These are phyloP conservation scores for Danio albolineatus DNA, from an alignment of 2,797 vertebrate genomes.

Conservation along the genomic window DNA sequence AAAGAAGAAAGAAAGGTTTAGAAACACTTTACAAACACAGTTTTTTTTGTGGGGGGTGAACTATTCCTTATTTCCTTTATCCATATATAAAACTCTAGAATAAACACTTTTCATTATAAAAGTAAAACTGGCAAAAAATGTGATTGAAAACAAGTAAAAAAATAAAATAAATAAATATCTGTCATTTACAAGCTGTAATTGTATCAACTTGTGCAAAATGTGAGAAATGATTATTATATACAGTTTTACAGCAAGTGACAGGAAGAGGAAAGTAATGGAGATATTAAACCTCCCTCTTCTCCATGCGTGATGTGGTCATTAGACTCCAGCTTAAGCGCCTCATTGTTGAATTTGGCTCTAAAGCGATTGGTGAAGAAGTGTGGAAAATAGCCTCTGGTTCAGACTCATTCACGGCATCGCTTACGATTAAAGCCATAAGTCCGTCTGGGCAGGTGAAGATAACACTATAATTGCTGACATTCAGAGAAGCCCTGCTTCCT, in stretches of 20 bases:
- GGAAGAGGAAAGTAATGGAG: not conserved
- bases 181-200: no score
- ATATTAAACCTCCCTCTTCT: slow-evolving; percentile 14
- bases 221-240: no score
- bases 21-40: no score
- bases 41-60: no score
- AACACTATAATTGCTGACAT: slow-evolving; percentile 65
- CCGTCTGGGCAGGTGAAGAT: slow-evolving; percentile 58
- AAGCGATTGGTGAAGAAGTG: slow-evolving; percentile 37
- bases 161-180: no score
- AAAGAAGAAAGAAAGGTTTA: no score
- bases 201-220: no score
- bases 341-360: slow-evolving; percentile 21
- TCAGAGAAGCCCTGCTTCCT: slow-evolving; percentile 61
- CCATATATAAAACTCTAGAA: no score
- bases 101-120: no score
- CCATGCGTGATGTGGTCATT: slow-evolving; percentile 38
- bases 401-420: slow-evolving; percentile 52
- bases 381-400: slow-evolving; percentile 43
- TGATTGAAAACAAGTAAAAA: no score
- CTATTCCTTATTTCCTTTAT: no score
- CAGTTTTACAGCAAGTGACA: slow-evolving; percentile 18
- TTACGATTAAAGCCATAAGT: slow-evolving; percentile 41
- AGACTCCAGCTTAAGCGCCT: slow-evolving; percentile 53
- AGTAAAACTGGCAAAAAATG: no score